A percentile compares a stretch with the other conserved stretches of the same genome.
These are phyloP conservation scores for Hipposideros armiger DNA, from an alignment of 2,113 vertebrate genomes.

Conservation along the genomic window DNA sequence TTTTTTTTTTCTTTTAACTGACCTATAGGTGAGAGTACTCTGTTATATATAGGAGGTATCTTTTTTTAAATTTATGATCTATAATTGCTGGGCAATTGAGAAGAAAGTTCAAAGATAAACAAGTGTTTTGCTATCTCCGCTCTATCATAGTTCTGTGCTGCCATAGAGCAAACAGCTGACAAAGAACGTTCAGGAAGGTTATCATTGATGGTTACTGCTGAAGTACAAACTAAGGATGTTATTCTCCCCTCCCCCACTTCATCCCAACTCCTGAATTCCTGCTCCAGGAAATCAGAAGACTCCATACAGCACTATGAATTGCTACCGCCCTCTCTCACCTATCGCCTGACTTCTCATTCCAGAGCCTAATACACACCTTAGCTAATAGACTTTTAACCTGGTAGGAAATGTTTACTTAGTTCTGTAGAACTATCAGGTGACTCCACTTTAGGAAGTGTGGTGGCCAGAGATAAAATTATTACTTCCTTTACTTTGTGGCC, in stretches of 20 bases:
- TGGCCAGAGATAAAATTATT: background rate
- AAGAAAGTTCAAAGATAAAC: background rate
- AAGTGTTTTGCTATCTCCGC: background rate
- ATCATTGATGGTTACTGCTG: background rate
- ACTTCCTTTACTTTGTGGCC: conserved; percentile 10
- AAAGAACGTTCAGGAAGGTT: background rate
- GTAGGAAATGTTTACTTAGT: background rate
- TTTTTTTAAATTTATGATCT: conserved; percentile 16
- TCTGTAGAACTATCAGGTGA: background rate
- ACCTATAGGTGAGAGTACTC: conserved; percentile 7
- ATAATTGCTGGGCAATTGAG: background rate
- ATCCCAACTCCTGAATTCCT: background rate
- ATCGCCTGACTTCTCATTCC: background rate
- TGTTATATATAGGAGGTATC: background rate
- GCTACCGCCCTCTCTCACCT: background rate
- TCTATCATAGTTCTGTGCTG: background rate
- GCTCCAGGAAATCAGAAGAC: background rate
- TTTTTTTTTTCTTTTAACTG: background rate
- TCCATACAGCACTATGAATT: too few species aligned
- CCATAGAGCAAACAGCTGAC: background rate
- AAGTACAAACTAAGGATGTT: background rate
- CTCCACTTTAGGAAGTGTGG: background rate
- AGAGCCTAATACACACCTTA: background rate
- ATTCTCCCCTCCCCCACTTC: background rate
- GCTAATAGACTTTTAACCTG: background rate